Percentiles rank a stretch among this genome's conserved stretches.
phyloP scores from a whole-genome alignment of 2,797 vertebrate genomes.

The Chelidonichthys spinosus region DNA sequence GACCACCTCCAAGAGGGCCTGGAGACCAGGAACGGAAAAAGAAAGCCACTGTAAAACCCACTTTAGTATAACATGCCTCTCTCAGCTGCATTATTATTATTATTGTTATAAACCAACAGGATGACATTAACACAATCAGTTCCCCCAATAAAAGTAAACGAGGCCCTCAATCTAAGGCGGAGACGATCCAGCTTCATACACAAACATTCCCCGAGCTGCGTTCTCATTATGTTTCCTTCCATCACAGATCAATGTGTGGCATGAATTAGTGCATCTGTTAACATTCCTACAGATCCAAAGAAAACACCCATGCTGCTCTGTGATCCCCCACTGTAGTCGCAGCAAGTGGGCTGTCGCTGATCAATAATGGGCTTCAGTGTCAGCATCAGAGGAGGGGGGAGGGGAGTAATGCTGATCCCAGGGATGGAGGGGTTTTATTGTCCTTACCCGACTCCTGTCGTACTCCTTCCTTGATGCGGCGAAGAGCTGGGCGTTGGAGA shows the following conservation, averaged over 20 bases:
- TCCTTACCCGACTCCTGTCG: slow-evolving; percentile 96
- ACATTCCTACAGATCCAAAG: slow-evolving; percentile 50
- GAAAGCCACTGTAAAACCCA: slow-evolving; percentile 2
- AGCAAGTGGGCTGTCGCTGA: slow-evolving; percentile 72
- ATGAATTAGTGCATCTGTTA: slow-evolving; percentile 75
- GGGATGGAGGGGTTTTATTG: slow-evolving; percentile 29
- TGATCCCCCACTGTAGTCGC: slow-evolving; percentile 70
- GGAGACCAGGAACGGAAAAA: slow-evolving; percentile 56
- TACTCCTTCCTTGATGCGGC: slow-evolving; percentile 98
- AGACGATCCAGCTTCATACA: slow-evolving; percentile 64
- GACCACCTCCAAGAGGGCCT: slow-evolving; percentile 98
- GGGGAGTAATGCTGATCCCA: slow-evolving; percentile 65
- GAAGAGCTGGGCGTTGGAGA: slow-evolving; percentile 97
- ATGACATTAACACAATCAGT: slow-evolving; percentile 57
- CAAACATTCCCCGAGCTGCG: slow-evolving; percentile 59
- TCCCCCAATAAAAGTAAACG: slow-evolving; percentile 70
- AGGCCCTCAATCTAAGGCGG: slow-evolving; percentile 63
- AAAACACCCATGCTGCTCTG: slow-evolving; percentile 64
- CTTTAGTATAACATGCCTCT: slow-evolving; percentile 48
- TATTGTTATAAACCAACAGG: slow-evolving; percentile 50
- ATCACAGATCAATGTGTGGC: slow-evolving; percentile 78
- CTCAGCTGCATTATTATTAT: slow-evolving; percentile 52
- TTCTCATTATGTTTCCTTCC: slow-evolving; percentile 72
- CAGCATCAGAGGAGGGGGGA: slow-evolving; percentile 63
- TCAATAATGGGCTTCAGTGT: slow-evolving; percentile 76